phyloP scores from a whole-genome alignment of 2,113 vertebrate species.

The Eulemur macaco region DNA sequence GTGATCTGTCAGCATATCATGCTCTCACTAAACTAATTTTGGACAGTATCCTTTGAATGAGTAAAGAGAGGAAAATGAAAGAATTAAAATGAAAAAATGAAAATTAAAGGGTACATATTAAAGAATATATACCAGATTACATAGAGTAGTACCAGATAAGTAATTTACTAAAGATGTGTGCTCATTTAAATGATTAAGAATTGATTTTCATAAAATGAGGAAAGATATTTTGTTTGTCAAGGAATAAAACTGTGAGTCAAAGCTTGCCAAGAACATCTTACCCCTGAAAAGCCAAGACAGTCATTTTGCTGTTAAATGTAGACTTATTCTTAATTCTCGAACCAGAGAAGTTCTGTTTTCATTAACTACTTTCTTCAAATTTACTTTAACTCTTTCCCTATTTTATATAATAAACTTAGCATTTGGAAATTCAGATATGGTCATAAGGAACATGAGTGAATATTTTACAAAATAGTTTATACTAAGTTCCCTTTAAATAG shows the following conservation, averaged over 20 bases:
- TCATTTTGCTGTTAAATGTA: not conserved
- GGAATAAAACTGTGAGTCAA: not conserved
- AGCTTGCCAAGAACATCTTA: not conserved
- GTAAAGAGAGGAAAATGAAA: not conserved
- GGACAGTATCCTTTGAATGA: constrained; percentile 94
- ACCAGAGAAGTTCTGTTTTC: constrained; percentile 11
- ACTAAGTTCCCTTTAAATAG: not conserved
- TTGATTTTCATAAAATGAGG: not conserved
- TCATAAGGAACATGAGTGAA: not conserved
- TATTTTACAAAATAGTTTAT: not conserved
- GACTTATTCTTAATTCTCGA: not conserved
- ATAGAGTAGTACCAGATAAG: not conserved
- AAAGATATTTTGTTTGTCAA: not conserved
- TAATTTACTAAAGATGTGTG: not conserved
- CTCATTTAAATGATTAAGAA: constrained; percentile 13
- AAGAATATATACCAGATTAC: not conserved
- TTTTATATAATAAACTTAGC: not conserved
- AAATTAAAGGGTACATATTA: not conserved
- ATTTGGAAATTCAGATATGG: constrained; percentile 33
- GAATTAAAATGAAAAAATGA: not conserved
- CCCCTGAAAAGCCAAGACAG: not conserved
- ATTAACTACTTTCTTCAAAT: not conserved
- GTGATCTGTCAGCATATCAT: constrained; percentile 87
- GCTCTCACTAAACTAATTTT: constrained; percentile 89
- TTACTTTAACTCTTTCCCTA: not conserved